Conservation (phyloP, 1,140 invertebrate genomes). For the Trypoxylus dichotomus region DNA sequence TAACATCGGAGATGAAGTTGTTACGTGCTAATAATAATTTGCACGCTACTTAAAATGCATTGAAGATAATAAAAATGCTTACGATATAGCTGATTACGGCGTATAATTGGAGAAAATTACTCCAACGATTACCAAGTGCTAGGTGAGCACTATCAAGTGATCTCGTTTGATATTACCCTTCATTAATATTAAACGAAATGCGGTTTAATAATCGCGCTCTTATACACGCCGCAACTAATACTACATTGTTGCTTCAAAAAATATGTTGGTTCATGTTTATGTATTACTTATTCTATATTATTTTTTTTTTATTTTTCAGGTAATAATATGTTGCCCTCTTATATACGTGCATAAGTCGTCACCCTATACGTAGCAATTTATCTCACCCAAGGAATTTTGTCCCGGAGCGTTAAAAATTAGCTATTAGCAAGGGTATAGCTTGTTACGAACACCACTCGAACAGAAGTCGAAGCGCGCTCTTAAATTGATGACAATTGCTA, state of each 20-base stretch:
- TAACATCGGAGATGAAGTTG: constrained; percentile 9
- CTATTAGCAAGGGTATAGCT: no score
- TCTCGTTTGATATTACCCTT: constrained; percentile 1
- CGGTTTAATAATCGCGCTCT: background rate
- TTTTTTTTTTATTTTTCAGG: background rate
- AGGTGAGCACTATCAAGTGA: constrained; percentile 23
- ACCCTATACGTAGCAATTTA: background rate
- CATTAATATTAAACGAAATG: constrained; percentile 21
- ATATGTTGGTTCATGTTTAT: background rate
- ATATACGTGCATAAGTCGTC: background rate
- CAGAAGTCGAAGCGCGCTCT: no score
- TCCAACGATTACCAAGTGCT: background rate
- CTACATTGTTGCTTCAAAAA: background rate
- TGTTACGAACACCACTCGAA: no score
- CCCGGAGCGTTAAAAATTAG: no score
- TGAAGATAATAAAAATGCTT: constrained; percentile 12
- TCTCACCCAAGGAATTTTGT: background rate
- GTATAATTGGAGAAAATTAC: constrained; percentile 27
- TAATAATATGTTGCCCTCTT: background rate
- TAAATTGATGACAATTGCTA: no score
- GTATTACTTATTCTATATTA: background rate
- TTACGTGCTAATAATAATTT: constrained; percentile 26
- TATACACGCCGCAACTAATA: background rate
- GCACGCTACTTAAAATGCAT: constrained; percentile 27
- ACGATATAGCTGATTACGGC: constrained; percentile 16